Evolutionary conservation across 2,888 invertebrate genomes (phyloP).

Genomic region (Cataglyphis livida): DNA sequence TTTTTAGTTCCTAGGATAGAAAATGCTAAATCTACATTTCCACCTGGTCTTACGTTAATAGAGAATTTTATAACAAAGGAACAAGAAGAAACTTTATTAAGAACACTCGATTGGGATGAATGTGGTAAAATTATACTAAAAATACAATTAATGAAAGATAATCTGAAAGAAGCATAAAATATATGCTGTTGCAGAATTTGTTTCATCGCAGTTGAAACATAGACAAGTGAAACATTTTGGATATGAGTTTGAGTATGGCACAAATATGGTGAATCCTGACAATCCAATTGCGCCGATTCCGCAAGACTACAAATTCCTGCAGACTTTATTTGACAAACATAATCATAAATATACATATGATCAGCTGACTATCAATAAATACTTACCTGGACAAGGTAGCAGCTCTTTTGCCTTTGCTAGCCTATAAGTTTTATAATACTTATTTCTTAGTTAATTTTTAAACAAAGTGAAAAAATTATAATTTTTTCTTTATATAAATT

Average conservation of each 20-base stretch:
- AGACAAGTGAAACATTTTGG: constrained; percentile 96
- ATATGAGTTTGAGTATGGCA: constrained; percentile 95
- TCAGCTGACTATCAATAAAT: constrained; percentile 95
- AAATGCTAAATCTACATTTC: constrained; percentile 84
- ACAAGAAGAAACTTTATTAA: constrained; percentile 89
- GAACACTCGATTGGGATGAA: constrained; percentile 87
- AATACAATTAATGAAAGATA: not conserved
- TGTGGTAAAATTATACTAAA: constrained; percentile 72
- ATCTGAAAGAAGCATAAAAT: not conserved
- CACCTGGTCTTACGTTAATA: constrained; percentile 90
- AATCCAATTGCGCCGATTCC: constrained; percentile 92
- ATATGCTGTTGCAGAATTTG: constrained; percentile 62
- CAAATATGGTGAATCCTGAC: constrained; percentile 93
- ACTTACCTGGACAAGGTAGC: constrained; percentile 93
- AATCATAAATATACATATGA: constrained; percentile 88
- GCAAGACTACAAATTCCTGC: constrained; percentile 89
- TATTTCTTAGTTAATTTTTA: constrained; percentile 2
- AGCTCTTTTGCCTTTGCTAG: not conserved
- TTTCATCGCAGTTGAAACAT: constrained; percentile 89
- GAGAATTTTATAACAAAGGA: constrained; percentile 90
- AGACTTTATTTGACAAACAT: constrained; percentile 86
- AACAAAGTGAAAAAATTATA: not conserved
- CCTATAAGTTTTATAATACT: not conserved
- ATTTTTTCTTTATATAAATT: not conserved
- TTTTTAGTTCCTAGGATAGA: constrained; percentile 83